A percentile compares a stretch with the other conserved stretches of the same genome.
Evolutionary conservation across 2,113 vertebrate genomes (phyloP).

Genomic region (Nannobrachium achirus): DNA sequence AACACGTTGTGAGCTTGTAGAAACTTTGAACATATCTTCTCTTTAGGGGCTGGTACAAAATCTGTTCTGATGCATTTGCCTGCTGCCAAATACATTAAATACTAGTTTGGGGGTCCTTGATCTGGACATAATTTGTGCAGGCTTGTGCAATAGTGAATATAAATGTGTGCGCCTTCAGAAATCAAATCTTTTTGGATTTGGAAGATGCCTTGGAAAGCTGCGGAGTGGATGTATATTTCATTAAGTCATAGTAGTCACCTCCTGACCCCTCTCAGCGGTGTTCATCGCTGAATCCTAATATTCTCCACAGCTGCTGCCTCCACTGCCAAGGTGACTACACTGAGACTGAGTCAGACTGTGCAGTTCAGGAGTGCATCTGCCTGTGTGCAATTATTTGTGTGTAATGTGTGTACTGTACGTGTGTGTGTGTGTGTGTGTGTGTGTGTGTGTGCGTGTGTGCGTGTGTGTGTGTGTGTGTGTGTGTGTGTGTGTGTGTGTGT

Average conservation of each 20-base stretch:
- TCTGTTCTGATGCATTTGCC: too few species aligned
- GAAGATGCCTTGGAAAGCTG: slow-evolving; percentile 18
- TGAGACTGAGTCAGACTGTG: neutral
- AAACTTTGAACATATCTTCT: too few species aligned
- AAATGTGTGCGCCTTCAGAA: neutral
- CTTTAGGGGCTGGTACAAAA: too few species aligned
- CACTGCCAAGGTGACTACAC: slow-evolving; percentile 19
- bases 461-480: neutral
- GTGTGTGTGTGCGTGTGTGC: slow-evolving; percentile 10
- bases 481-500: slow-evolving; percentile 24
- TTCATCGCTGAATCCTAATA: slow-evolving; percentile 66
- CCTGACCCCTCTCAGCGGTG: slow-evolving; percentile 31
- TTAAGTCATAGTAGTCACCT: slow-evolving; percentile 62
- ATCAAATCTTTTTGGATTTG: slow-evolving; percentile 17
- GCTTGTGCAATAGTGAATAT: too few species aligned
- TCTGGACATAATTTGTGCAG: too few species aligned
- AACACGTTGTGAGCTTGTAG: too few species aligned
- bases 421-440: slow-evolving; percentile 13
- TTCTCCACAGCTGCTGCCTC: slow-evolving; percentile 23
- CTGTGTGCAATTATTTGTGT: neutral
- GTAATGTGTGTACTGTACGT: neutral
- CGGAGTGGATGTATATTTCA: slow-evolving; percentile 48
- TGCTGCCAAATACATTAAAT: too few species aligned
- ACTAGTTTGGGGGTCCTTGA: too few species aligned
- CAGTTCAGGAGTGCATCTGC: slow-evolving; percentile 34